phyloP scores from a whole-genome alignment of 2,113 vertebrate species.

The Chionodraco myersi region DNA sequence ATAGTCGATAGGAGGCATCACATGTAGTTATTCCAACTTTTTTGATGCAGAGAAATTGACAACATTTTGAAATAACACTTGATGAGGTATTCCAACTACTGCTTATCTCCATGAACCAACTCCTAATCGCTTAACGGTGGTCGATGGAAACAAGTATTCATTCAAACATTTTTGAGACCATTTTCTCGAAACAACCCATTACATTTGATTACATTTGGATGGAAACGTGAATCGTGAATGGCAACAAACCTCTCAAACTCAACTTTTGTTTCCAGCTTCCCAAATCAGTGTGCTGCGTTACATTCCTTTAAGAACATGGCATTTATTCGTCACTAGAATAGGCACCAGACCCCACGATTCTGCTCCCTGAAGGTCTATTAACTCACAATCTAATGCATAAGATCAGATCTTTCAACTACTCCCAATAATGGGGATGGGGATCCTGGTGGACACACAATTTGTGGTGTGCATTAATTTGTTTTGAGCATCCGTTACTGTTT shows the following conservation, averaged over 20 bases:
- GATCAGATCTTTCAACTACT: not conserved
- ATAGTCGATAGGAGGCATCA: not conserved
- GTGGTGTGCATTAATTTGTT: not conserved
- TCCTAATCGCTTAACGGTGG: too few relatives aligned
- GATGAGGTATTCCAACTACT: too few relatives aligned
- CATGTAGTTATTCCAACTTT: not conserved
- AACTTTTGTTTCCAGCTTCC: not conserved
- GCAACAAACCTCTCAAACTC: not conserved
- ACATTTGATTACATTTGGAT: not conserved
- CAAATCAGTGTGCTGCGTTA: not conserved
- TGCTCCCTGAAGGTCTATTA: not conserved
- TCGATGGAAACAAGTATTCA: too few relatives aligned
- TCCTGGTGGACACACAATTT: not conserved
- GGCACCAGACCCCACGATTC: not conserved
- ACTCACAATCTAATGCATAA: not conserved
- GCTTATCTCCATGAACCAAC: too few relatives aligned
- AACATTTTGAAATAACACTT: too few relatives aligned
- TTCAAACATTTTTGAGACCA: too few relatives aligned
- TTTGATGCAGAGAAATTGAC: too few relatives aligned
- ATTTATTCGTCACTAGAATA: not conserved
- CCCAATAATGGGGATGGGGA: not conserved
- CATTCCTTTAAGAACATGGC: not conserved
- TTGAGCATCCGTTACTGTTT: not conserved
- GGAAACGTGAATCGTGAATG: too few relatives aligned
- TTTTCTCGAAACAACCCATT: too few relatives aligned